Conservation (phyloP, 2,113 vertebrate species). For the Copsychus sechellarum region DNA sequence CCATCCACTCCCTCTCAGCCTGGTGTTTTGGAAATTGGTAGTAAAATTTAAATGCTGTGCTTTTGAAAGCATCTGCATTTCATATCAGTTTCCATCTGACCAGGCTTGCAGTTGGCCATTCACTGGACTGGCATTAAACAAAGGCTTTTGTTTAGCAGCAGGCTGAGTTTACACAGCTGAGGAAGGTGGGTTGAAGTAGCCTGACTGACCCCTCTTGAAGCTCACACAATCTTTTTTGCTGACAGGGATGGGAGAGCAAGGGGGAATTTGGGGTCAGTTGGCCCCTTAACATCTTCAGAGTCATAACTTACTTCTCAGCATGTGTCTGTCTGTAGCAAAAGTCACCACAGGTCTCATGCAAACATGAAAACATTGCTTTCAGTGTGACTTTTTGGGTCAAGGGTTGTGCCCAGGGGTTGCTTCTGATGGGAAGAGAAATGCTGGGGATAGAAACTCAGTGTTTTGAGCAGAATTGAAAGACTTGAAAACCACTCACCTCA, state of each 20-base stretch:
- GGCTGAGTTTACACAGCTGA: conserved; percentile 44
- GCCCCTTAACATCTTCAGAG: neutral
- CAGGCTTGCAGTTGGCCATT: conserved; percentile 13
- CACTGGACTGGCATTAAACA: neutral
- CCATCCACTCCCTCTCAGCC: neutral
- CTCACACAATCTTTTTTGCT: neutral
- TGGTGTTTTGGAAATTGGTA: neutral
- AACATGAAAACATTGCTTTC: neutral
- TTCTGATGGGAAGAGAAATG: neutral
- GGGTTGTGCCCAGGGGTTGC: neutral
- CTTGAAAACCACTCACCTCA: neutral
- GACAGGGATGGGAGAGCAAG: neutral
- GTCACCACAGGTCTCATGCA: neutral
- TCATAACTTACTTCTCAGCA: neutral
- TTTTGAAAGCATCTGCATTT: neutral
- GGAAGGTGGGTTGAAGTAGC: conserved; percentile 19
- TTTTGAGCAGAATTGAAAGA: neutral
- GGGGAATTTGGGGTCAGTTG: neutral
- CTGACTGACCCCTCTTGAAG: neutral
- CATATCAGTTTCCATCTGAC: conserved; percentile 38
- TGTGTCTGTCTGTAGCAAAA: neutral
- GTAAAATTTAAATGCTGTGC: neutral
- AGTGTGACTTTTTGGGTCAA: neutral
- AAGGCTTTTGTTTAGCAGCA: conserved; percentile 48
- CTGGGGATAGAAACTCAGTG: neutral